phyloP scores from a whole-genome alignment of 2,113 vertebrate genomes.

The Notechis scutatus region DNA sequence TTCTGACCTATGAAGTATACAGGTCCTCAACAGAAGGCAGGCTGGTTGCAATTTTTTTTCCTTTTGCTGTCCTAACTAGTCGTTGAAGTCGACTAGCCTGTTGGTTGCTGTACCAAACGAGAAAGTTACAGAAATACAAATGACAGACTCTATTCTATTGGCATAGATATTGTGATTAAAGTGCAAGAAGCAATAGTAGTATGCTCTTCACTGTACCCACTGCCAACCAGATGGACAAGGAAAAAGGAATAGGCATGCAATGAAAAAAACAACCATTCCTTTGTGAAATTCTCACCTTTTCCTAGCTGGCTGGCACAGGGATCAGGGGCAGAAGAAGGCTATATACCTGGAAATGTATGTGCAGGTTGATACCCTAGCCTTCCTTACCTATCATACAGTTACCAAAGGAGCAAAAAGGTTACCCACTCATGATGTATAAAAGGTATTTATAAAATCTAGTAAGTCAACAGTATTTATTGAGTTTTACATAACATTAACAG shows the following conservation, averaged over 20 bases:
- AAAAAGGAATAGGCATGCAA: too few species aligned
- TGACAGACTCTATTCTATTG: too few species aligned
- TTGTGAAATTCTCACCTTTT: not conserved
- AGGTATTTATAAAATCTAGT: conserved; percentile 20
- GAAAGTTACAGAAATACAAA: too few species aligned
- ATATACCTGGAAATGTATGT: not conserved
- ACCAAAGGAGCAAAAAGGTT: not conserved
- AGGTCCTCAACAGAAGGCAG: not conserved
- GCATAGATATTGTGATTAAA: not conserved
- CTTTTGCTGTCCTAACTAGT: too few species aligned
- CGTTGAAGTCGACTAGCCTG: too few species aligned
- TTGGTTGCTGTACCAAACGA: too few species aligned
- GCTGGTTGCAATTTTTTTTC: not conserved
- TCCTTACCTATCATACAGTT: not conserved
- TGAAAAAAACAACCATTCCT: not conserved
- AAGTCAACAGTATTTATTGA: not conserved
- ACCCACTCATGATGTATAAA: not conserved
- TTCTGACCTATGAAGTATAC: not conserved
- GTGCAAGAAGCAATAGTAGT: not conserved
- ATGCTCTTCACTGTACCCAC: not conserved
- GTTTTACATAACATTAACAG: not conserved
- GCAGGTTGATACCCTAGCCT: not conserved
- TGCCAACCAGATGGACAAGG: not conserved
- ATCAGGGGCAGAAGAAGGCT: not conserved
- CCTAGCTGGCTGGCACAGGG: not conserved